These are phyloP conservation scores for Cataglyphis livida DNA, from an alignment of 2,888 invertebrate genomes.

Conservation along the genomic window DNA sequence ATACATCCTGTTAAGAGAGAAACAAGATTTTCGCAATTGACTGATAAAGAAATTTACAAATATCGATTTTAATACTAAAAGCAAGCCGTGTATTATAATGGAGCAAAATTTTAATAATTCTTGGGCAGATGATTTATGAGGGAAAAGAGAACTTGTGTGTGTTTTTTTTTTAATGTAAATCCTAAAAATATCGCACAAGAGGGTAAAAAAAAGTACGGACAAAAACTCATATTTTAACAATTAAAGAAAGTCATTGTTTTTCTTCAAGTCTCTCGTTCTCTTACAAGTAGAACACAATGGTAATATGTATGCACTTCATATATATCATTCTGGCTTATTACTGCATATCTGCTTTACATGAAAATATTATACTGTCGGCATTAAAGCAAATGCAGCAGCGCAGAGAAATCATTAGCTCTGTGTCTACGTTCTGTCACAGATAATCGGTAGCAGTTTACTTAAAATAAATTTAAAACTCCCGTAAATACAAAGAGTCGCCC, in stretches of 20 bases:
- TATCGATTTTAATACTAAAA: not conserved
- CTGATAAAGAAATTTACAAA: not conserved
- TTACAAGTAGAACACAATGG: conserved; percentile 68
- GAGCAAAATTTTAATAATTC: not conserved
- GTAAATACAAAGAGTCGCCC: conserved; percentile 75
- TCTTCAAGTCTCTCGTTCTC: conserved; percentile 68
- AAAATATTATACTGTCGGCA: conserved; percentile 32
- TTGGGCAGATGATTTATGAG: not conserved
- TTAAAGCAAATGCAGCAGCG: conserved; percentile 12
- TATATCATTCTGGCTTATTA: conserved; percentile 7
- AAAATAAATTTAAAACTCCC: conserved; percentile 54
- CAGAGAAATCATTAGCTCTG: conserved; percentile 19
- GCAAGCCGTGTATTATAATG: not conserved
- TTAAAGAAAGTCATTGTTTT: conserved; percentile 66
- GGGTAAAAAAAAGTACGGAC: conserved; percentile 42
- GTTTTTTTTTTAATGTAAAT: not conserved
- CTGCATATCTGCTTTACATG: conserved; percentile 11
- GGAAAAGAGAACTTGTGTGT: not conserved
- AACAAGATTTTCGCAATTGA: not conserved
- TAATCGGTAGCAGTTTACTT: conserved; percentile 36
- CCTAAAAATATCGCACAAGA: conserved; percentile 6
- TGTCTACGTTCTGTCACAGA: conserved; percentile 29
- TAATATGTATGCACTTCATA: conserved; percentile 47
- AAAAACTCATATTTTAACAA: conserved; percentile 57
- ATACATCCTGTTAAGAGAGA: not conserved